A percentile compares a stretch with the other conserved stretches of the same genome.
Conservation (phyloP, 2,797 vertebrate species). For the Mormyrops attenuatus region DNA sequence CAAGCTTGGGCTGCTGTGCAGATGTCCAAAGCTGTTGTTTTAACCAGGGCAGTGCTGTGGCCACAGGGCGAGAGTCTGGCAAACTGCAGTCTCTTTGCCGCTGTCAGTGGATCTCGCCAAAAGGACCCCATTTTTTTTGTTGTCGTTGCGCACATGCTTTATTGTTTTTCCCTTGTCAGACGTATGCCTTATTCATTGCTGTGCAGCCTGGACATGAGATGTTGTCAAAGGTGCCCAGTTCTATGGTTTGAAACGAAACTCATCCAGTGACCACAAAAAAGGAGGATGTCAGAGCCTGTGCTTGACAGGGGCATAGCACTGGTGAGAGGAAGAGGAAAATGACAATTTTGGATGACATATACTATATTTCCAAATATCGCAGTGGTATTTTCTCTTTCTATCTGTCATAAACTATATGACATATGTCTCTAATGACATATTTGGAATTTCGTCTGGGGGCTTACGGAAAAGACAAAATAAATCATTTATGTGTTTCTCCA, state of each 20-base stretch:
- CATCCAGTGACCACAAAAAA: neutral
- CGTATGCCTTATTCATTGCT: neutral
- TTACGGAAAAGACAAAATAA: neutral
- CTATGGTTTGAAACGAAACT: neutral
- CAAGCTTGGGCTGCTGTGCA: neutral
- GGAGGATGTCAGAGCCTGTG: neutral
- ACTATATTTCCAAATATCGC: neutral
- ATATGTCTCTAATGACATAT: neutral
- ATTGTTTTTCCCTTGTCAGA: neutral
- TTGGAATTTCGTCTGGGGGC: neutral
- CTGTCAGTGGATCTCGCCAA: neutral
- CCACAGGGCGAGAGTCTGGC: neutral
- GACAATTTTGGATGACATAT: neutral
- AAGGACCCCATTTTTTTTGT: neutral
- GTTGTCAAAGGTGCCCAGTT: conserved; percentile 7
- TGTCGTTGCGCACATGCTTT: neutral
- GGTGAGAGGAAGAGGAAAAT: neutral
- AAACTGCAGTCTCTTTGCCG: neutral
- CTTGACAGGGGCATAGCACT: neutral
- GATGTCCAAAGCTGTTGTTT: neutral
- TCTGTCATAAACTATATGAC: neutral
- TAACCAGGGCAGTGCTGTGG: neutral
- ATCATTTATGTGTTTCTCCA: neutral
- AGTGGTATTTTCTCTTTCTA: neutral
- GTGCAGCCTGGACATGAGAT: neutral